Conservation (phyloP, 2,797 vertebrate species). For the Sebastes matsubarae region DNA sequence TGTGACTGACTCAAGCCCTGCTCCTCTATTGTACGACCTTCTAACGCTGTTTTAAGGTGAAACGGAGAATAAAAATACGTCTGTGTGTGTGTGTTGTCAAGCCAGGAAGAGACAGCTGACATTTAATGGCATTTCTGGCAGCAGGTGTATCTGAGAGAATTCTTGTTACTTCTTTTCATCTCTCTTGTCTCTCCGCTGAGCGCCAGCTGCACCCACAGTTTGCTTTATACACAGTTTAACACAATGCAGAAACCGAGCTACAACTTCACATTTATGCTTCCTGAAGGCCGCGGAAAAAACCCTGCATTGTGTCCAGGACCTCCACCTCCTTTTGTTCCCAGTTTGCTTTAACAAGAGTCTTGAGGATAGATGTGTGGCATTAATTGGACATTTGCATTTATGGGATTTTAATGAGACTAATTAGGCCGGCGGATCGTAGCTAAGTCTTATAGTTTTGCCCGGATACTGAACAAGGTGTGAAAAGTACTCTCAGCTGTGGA, state of each 20-base stretch:
- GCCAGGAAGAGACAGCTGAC: conserved; percentile 64
- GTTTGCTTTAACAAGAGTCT: conserved; percentile 49
- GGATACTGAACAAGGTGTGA: conserved; percentile 22
- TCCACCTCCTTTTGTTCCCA: conserved; percentile 46
- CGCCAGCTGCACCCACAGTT: conserved; percentile 27
- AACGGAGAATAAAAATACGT: not conserved
- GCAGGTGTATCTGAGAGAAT: conserved; percentile 63
- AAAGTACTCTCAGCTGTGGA: not conserved
- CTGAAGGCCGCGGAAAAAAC: not conserved
- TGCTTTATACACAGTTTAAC: not conserved
- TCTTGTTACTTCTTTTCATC: conserved; percentile 14
- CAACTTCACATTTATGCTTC: not conserved
- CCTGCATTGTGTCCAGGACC: conserved; percentile 4
- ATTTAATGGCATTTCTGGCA: conserved; percentile 74
- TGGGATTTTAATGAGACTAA: conserved; percentile 58
- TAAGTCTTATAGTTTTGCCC: conserved; percentile 3
- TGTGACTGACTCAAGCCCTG: conserved; percentile 1
- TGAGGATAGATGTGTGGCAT: conserved; percentile 24
- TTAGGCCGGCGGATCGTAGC: conserved; percentile 20
- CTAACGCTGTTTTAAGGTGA: conserved; percentile 44
- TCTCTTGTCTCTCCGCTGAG: conserved; percentile 13
- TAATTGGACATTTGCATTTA: conserved; percentile 67
- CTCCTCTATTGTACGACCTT: conserved; percentile 35
- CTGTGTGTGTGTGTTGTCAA: conserved; percentile 15
- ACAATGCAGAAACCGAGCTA: not conserved